Evolutionary conservation across 1,140 invertebrate genomes (phyloP).

Genomic region (Apis florea): DNA sequence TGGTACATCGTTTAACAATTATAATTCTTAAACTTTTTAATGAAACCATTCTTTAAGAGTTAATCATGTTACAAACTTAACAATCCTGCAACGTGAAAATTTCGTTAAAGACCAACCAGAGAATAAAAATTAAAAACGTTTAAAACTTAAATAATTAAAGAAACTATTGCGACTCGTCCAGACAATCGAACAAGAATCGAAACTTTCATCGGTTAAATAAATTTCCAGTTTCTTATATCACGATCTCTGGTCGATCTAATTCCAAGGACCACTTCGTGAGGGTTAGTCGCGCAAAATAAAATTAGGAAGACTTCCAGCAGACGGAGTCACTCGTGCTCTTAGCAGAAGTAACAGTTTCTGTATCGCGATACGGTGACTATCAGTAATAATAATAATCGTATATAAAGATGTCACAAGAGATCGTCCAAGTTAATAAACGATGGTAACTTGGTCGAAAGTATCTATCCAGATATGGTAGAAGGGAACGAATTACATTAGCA

Average conservation of each 20-base stretch:
- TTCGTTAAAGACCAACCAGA: background rate
- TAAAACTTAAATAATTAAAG: constrained; percentile 6
- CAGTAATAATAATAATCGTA: constrained; percentile 69
- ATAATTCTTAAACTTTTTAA: background rate
- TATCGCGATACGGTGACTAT: constrained; percentile 37
- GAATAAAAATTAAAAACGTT: background rate
- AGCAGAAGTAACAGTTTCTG: constrained; percentile 44
- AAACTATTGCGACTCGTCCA: background rate
- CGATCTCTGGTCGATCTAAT: constrained; percentile 21
- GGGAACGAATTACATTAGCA: constrained; percentile 1
- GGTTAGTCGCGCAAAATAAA: constrained; percentile 15
- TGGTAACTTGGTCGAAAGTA: constrained; percentile 58
- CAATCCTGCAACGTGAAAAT: background rate
- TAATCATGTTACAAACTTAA: background rate
- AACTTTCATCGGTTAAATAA: background rate
- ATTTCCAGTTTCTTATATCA: constrained; percentile 1
- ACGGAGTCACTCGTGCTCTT: background rate
- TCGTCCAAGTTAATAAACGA: constrained; percentile 62
- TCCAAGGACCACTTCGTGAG: background rate
- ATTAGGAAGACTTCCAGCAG: constrained; percentile 40
- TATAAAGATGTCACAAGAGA: constrained; percentile 70
- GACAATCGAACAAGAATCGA: constrained; percentile 37
- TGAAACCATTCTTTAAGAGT: background rate
- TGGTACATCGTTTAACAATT: too few species aligned
- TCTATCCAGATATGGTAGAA: constrained; percentile 48